These are phyloP conservation scores for Rhabdomys dilectus DNA, from an alignment of 2,113 vertebrate genomes.

Conservation along the genomic window DNA sequence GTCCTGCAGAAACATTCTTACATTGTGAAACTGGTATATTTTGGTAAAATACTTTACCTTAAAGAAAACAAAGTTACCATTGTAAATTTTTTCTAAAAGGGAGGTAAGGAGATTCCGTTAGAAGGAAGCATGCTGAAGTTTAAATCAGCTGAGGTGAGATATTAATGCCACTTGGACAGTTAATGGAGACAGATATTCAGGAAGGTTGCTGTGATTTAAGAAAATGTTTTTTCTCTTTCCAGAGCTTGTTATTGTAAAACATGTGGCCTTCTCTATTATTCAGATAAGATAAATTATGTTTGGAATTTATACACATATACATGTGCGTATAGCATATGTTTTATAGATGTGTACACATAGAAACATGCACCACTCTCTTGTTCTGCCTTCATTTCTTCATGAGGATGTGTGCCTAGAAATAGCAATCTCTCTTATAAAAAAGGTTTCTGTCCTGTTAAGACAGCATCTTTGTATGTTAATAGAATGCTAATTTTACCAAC, in stretches of 20 bases:
- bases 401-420: neutral
- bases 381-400: neutral
- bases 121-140: neutral
- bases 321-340: neutral
- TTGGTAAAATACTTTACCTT: neutral
- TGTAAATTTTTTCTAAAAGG: neutral
- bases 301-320: neutral
- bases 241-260: neutral
- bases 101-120: neutral
- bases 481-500: neutral
- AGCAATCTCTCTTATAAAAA: neutral
- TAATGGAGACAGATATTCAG: neutral
- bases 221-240: neutral
- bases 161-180: neutral
- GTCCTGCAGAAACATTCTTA: neutral
- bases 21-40: neutral
- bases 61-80: neutral
- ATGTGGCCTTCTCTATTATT: neutral
- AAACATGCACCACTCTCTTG: neutral
- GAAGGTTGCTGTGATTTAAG: constrained; percentile 11
- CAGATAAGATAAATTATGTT: neutral
- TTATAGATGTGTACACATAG: neutral
- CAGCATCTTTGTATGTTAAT: neutral
- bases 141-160: neutral
- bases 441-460: neutral